These are phyloP conservation scores for Lasioglossum marginatum DNA, from an alignment of 2,888 invertebrate species.

Conservation along the genomic window DNA sequence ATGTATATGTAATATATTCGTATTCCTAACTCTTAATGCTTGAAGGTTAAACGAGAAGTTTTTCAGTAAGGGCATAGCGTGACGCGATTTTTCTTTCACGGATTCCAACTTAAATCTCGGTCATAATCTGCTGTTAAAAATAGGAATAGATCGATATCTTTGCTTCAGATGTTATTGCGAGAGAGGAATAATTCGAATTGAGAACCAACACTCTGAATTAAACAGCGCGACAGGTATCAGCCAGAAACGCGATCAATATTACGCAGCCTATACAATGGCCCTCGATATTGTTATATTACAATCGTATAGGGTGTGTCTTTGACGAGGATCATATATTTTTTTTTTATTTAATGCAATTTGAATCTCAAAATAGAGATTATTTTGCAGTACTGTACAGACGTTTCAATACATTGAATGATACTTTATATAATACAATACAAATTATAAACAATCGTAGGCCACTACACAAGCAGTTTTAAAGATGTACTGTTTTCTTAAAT, in stretches of 20 bases:
- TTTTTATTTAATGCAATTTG: no score
- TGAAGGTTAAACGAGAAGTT: neutral
- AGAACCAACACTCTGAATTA: constrained; percentile 43
- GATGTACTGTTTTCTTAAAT: no score
- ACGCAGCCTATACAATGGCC: neutral
- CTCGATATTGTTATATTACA: neutral
- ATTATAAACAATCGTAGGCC: no score
- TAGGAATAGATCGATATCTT: constrained; percentile 55
- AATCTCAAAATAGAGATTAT: no score
- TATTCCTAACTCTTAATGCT: no score
- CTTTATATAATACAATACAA: no score
- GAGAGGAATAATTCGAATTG: constrained; percentile 49
- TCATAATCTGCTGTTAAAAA: constrained; percentile 35
- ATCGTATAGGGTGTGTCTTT: neutral
- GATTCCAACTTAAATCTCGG: constrained; percentile 34
- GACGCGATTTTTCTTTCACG: neutral
- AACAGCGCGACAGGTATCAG: constrained; percentile 27
- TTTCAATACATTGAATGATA: no score
- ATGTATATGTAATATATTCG: no score
- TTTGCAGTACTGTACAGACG: no score
- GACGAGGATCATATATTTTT: no score
- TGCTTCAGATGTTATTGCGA: constrained; percentile 32
- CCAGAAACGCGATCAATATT: constrained; percentile 39
- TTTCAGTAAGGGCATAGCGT: neutral
- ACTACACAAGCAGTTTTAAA: no score